Percentiles rank a stretch among this genome's conserved stretches.
phyloP scores from a whole-genome alignment of 2,888 invertebrate species.

The Augiades crinisus region DNA sequence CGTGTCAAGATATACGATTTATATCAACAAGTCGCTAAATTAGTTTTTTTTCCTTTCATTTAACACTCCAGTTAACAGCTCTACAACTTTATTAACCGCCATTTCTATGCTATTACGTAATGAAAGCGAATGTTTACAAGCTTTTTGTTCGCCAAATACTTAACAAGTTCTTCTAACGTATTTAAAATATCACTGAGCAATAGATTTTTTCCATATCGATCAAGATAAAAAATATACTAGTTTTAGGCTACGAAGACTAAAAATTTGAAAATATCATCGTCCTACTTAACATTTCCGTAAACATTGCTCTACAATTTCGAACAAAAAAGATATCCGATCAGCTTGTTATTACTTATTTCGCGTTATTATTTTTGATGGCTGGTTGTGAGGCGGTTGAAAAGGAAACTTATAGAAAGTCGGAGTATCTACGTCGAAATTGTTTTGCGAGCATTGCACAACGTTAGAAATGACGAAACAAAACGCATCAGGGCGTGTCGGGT shows the following conservation, averaged over 20 bases:
- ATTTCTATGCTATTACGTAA: neutral
- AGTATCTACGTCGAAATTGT: neutral
- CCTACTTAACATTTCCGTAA: neutral
- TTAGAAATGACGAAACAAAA: slow-evolving; percentile 51
- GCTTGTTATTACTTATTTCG: neutral
- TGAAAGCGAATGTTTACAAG: neutral
- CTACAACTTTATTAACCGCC: neutral
- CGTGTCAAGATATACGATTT: neutral
- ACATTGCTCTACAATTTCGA: neutral
- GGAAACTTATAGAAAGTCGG: slow-evolving; percentile 1
- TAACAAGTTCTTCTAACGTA: no score
- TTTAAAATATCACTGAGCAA: no score
- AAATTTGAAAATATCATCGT: neutral
- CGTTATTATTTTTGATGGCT: neutral
- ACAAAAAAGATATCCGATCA: neutral
- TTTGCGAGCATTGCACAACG: slow-evolving; percentile 8
- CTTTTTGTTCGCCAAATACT: no score
- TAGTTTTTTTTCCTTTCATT: neutral
- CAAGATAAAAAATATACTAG: neutral
- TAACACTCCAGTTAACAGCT: neutral
- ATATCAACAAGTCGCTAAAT: neutral
- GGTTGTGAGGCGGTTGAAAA: neutral
- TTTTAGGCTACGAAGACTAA: neutral
- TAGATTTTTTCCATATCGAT: neutral
- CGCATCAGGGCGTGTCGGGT: slow-evolving; percentile 56